Base-by-base conservation (phyloP, 2,797 vertebrate genomes). In the Atherinosoma microstoma region DNA sequence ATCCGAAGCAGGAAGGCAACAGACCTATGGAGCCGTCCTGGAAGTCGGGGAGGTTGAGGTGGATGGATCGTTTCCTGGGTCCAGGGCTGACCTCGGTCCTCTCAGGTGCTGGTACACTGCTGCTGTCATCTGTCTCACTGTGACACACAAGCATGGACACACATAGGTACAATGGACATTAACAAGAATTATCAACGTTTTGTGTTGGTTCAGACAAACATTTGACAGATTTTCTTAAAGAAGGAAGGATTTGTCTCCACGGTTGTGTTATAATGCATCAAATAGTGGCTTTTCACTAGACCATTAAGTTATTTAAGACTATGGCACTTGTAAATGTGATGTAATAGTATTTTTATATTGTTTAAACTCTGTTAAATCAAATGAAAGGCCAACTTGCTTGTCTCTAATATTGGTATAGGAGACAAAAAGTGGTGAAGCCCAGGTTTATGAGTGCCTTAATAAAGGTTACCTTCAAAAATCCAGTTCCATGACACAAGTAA, bases 81-180 rank as follows among this genome's bases (percentile, higher is more conserved):
- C 65, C 18, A 78, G 93, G 38, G 91, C 87, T 61, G 93, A 89
- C 79, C 67, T 92, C 91, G 20, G 69, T 20, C 78, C 84, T 88
- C 32, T 99, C 97, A 0, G 94, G 92, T 42, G 95, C 81, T 34
- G 88, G 93, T 60, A 92, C 78, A 75, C 96, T 98, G 91, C 96
- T 96, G 75, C 89, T 96, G 89, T 97, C 97, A 66, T 98, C 98
- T 59, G 94, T 94, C 87, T 96, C 96, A 63, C 98, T 99, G 94
- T 6, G 93, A 95, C 75, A 79, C 66, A 82, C 76, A 42, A 61
- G 35, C 20, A 11, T 18, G 9, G 47, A 54, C 27, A 53, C n/a
- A n/a, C 34, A 35, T 24, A 22, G 36, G 24, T 36, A 30, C 0
- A 36, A 51, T n/a, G 11, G 11, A 51, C 49, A 40, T 24, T 51